Conservation (phyloP, 2,797 vertebrate species). For the Allobates femoralis region DNA sequence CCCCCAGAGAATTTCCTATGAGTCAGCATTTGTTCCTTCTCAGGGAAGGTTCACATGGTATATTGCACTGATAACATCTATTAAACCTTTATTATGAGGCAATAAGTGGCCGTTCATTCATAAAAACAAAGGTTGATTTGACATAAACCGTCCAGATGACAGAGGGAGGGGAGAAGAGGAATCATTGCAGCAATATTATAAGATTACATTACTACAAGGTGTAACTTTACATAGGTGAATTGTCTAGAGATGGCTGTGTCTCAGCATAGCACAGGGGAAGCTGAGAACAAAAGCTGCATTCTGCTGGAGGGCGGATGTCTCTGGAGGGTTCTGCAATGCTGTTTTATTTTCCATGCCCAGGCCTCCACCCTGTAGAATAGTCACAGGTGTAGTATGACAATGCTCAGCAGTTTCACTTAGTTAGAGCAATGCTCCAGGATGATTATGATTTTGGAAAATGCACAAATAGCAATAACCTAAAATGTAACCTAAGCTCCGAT, state of each 20-base stretch:
- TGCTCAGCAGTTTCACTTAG: background rate
- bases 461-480: background rate
- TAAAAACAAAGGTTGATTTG: conserved; percentile 31
- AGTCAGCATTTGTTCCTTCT: background rate
- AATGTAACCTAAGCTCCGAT: too few relatives aligned
- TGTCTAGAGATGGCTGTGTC: background rate
- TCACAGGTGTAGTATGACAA: background rate
- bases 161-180: background rate
- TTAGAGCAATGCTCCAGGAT: background rate
- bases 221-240: background rate
- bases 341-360: background rate
- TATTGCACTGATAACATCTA: background rate
- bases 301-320: conserved; percentile 32
- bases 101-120: conserved; percentile 6
- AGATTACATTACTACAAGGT: background rate
- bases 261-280: background rate
- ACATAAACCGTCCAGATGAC: background rate
- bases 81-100: background rate
- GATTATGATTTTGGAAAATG: background rate
- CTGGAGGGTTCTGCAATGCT: conserved; percentile 1
- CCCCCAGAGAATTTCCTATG: background rate
- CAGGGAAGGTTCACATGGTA: background rate
- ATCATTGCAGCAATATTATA: background rate
- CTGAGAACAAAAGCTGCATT: conserved; percentile 32
- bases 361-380: background rate